Percentiles rank a stretch among this genome's conserved stretches.
These are phyloP conservation scores for Polia nebulosa DNA, from an alignment of 2,888 invertebrate species.

Conservation along the genomic window DNA sequence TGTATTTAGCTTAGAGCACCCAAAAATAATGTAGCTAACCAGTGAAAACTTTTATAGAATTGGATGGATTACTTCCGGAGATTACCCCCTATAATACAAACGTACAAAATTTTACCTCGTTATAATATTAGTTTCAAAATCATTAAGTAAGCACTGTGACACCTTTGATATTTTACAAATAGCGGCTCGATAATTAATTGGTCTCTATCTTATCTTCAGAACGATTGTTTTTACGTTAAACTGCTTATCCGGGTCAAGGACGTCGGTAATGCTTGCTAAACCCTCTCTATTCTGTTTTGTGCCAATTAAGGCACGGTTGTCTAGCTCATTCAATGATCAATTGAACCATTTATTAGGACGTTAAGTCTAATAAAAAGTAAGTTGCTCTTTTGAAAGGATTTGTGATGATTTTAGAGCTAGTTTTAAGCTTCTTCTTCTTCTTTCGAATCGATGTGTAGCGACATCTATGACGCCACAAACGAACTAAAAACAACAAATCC, in stretches of 20 bases:
- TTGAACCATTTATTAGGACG: constrained; percentile 7
- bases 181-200: constrained; percentile 46
- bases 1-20: no score
- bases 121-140: no score
- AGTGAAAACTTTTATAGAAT: no score
- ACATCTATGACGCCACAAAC: no score
- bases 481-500: no score
- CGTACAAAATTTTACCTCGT: no score
- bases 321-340: constrained; percentile 13
- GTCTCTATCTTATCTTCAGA: constrained; percentile 37
- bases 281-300: constrained; percentile 29
- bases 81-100: no score
- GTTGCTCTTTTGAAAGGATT: background rate
- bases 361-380: background rate
- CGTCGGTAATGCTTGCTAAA: constrained; percentile 34
- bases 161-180: constrained; percentile 40
- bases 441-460: no score
- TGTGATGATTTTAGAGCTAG: no score
- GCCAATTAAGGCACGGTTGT: constrained; percentile 5
- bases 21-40: no score
- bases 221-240: constrained; percentile 55
- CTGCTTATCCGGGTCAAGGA: constrained; percentile 52
- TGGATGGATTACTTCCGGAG: no score
- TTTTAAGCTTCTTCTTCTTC: no score
- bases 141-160: constrained; percentile 1